Evolutionary conservation across 2,888 invertebrate species (phyloP).

Genomic region (Latheticus oryzae): DNA sequence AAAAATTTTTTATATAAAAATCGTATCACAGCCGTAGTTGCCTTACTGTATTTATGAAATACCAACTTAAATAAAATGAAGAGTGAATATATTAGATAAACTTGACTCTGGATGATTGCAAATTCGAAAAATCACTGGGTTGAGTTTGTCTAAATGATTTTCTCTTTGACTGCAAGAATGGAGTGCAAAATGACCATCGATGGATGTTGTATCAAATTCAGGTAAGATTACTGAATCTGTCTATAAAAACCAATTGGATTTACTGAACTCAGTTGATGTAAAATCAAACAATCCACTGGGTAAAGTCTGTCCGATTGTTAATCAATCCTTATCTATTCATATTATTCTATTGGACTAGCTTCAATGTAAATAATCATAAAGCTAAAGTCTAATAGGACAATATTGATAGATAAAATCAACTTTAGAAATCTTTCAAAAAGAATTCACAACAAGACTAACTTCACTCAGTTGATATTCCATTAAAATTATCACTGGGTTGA

Average conservation of each 20-base stretch:
- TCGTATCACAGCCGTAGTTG: conserved; percentile 66
- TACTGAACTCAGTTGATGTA: conserved; percentile 47
- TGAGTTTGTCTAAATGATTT: conserved; percentile 16
- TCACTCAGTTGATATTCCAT: conserved; percentile 4
- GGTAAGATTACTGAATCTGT: too few species aligned
- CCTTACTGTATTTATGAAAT: conserved; percentile 50
- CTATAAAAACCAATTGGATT: too few species aligned
- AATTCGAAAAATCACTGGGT: conserved; percentile 41
- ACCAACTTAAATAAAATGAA: not conserved
- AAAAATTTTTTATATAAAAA: too few species aligned
- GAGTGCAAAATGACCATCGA: too few species aligned
- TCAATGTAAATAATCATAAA: too few species aligned
- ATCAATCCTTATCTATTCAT: not conserved
- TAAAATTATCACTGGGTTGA: conserved; percentile 13
- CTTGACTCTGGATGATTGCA: conserved; percentile 26
- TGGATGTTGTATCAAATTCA: too few species aligned
- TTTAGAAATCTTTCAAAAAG: too few species aligned
- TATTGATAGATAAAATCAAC: too few species aligned
- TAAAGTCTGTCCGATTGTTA: conserved; percentile 48
- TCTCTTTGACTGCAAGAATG: not conserved
- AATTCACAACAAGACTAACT: conserved; percentile 1
- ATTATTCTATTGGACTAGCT: not conserved
- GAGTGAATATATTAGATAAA: conserved; percentile 22
- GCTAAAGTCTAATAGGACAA: too few species aligned
- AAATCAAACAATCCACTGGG: conserved; percentile 53